Evolutionary conservation across 2,888 invertebrate genomes (phyloP).

Genomic region (Rhingia campestris): DNA sequence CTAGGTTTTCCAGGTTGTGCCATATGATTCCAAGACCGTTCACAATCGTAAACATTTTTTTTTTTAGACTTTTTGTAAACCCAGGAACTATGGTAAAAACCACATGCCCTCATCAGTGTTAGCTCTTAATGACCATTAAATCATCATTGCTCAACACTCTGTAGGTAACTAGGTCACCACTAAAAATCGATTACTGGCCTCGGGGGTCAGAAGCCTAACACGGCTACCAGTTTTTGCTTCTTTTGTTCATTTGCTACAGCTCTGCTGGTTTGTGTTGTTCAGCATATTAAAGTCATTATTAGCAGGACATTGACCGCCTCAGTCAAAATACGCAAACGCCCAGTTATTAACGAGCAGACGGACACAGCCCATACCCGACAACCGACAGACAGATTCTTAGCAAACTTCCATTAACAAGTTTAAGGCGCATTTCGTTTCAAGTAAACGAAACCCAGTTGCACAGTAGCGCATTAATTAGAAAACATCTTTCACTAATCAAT

Average conservation of each 20-base stretch:
- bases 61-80: no score
- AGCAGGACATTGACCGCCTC: constrained; percentile 47
- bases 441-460: constrained; percentile 41
- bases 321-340: constrained; percentile 51
- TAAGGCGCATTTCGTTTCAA: neutral
- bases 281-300: constrained; percentile 5
- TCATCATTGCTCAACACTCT: neutral
- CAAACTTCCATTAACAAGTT: constrained; percentile 3
- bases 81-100: neutral
- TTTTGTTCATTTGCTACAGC: no score
- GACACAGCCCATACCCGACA: neutral
- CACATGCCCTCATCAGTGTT: neutral
- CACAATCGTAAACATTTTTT: no score
- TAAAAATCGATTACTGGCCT: neutral
- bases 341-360: constrained; percentile 1
- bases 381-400: neutral
- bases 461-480: constrained; percentile 70
- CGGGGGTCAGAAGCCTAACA: neutral
- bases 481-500: constrained; percentile 71
- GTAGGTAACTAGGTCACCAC: constrained; percentile 35
- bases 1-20: no score
- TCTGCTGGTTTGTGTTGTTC: neutral
- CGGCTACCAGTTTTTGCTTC: constrained; percentile 1
- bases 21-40: no score
- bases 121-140: neutral